These are phyloP conservation scores for Tipula unca DNA, from an alignment of 2,888 invertebrate genomes.

Conservation along the genomic window DNA sequence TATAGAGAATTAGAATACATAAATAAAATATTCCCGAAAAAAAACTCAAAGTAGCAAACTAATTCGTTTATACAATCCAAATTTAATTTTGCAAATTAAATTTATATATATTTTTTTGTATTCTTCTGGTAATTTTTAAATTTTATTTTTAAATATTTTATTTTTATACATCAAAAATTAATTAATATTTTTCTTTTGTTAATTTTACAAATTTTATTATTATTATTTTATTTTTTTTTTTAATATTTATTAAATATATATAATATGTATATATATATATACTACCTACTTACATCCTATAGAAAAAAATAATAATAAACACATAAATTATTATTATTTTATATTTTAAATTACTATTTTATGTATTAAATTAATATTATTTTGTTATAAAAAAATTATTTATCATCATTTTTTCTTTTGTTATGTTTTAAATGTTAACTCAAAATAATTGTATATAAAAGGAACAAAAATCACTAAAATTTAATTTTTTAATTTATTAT, in stretches of 20 bases:
- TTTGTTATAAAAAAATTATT: constrained; percentile 3
- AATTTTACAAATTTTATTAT: constrained; percentile 14
- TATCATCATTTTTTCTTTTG: background rate
- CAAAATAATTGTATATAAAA: background rate
- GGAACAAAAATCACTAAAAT: background rate
- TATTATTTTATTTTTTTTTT: background rate
- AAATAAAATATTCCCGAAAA: background rate
- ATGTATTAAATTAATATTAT: background rate
- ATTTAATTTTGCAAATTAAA: constrained; percentile 14
- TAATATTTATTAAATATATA: background rate
- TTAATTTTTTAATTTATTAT: background rate
- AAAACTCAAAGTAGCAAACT: background rate
- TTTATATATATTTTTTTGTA: background rate
- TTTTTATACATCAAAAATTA: background rate
- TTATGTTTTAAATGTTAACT: background rate
- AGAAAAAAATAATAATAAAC: constrained; percentile 3
- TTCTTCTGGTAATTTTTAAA: background rate
- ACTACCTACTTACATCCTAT: constrained; percentile 14
- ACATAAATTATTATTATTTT: constrained; percentile 14
- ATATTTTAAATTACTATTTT: constrained; percentile 4
- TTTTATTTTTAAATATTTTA: background rate
- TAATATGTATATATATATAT: too few species aligned
- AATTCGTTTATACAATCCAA: background rate
- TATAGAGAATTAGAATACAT: background rate
- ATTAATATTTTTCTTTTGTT: background rate